phyloP scores from a whole-genome alignment of 2,888 invertebrate species.

The Napeogenes sylphis region DNA sequence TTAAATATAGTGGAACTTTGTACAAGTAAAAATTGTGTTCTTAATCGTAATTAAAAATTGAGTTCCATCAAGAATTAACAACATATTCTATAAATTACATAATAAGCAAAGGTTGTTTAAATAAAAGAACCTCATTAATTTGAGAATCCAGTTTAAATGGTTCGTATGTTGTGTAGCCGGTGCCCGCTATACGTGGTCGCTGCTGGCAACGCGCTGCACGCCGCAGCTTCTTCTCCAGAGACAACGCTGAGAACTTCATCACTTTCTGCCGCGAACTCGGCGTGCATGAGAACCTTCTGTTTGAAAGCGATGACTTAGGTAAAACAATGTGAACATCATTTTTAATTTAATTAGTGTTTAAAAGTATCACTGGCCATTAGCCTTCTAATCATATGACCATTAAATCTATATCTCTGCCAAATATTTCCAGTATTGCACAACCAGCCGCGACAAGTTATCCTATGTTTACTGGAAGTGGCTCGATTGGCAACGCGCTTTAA shows the following conservation, averaged over 20 bases:
- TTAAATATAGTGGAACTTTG: no score
- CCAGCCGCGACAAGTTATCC: constrained; percentile 89
- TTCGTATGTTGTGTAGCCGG: constrained; percentile 66
- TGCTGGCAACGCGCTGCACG: constrained; percentile 91
- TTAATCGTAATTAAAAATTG: no score
- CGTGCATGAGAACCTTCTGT: constrained; percentile 90
- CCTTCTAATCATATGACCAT: no score
- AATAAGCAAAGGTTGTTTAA: no score
- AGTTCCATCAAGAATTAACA: no score
- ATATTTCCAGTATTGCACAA: constrained; percentile 82
- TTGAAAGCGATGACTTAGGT: constrained; percentile 94
- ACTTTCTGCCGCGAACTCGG: constrained; percentile 90
- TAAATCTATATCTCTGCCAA: not conserved
- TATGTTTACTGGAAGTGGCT: constrained; percentile 91
- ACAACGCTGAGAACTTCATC: constrained; percentile 93
- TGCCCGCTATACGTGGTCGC: constrained; percentile 84
- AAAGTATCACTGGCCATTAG: not conserved
- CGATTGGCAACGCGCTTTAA: constrained; percentile 86
- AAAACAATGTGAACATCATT: constrained; percentile 28
- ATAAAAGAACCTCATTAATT: no score
- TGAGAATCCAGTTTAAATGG: no score
- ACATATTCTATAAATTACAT: no score
- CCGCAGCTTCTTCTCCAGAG: constrained; percentile 91
- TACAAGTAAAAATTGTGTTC: no score
- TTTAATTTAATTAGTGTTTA: not conserved